These are phyloP conservation scores for Merops nubicus DNA, from an alignment of 2,113 vertebrate species.

Conservation along the genomic window DNA sequence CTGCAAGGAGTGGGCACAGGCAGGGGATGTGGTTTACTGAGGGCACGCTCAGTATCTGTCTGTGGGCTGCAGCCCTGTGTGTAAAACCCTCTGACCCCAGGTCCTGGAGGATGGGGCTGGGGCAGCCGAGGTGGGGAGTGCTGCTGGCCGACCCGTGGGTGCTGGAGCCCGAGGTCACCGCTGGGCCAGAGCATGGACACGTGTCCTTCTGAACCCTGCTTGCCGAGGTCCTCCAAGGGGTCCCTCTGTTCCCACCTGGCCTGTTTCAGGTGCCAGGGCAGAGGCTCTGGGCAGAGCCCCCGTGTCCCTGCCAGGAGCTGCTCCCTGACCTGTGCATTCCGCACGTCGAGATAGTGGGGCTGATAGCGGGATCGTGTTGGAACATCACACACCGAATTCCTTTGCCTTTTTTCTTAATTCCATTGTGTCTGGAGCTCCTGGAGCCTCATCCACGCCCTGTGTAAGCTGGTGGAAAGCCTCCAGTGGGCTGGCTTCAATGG, in stretches of 20 bases:
- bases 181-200: fast-evolving
- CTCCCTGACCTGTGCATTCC: conserved; percentile 76
- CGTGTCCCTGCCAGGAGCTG: too few species aligned
- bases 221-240: not conserved
- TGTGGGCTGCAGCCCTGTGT: too few species aligned
- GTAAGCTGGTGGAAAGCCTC: conserved; percentile 42
- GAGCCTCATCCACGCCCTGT: conserved; percentile 38
- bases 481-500: not conserved
- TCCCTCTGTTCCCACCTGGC: not conserved
- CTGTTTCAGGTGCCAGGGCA: fast-evolving
- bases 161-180: fast-evolving
- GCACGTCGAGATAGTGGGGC: conserved; percentile 66
- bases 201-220: not conserved
- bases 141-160: not conserved
- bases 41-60: too few species aligned
- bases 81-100: too few species aligned
- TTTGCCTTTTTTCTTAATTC: conserved; percentile 62
- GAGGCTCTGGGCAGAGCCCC: not conserved
- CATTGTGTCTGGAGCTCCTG: conserved; percentile 55
- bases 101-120: too few species aligned
- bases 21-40: too few species aligned
- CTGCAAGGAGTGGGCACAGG: not conserved
- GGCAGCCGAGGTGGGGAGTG: too few species aligned
- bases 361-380: conserved; percentile 75
- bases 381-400: conserved; percentile 58